Evolutionary conservation across 2,888 invertebrate genomes (phyloP).

Genomic region (Aphidoletes aphidimyza): DNA sequence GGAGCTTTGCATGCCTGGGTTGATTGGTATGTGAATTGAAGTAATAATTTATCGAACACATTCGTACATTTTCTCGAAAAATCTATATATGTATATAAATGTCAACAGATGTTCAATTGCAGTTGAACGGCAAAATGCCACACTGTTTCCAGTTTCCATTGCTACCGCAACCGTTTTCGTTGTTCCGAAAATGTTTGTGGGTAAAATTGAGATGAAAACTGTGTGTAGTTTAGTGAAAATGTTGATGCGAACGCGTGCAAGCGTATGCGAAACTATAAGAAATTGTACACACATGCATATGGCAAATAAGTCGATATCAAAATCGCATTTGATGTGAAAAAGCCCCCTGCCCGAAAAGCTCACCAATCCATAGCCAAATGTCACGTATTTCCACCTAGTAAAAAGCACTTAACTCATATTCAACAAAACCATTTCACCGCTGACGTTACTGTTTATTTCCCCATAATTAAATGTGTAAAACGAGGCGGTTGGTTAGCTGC

Average conservation of each 20-base stretch:
- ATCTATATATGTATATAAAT: background rate
- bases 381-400: slow-evolving; percentile 19
- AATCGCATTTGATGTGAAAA: slow-evolving; percentile 24
- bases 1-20: background rate
- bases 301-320: background rate
- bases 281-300: slow-evolving; percentile 22
- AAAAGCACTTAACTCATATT: background rate
- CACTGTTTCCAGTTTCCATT: too few relatives aligned
- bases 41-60: slow-evolving; percentile 2
- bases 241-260: too few relatives aligned
- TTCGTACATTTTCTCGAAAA: background rate
- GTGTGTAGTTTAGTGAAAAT: too few relatives aligned
- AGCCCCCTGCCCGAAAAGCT: too few relatives aligned
- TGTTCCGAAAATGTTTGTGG: too few relatives aligned
- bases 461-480: slow-evolving; percentile 25
- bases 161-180: too few relatives aligned
- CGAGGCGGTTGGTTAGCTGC: background rate
- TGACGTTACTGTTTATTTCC: slow-evolving; percentile 31
- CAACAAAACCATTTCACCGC: background rate
- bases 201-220: too few relatives aligned
- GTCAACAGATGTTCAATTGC: slow-evolving; percentile 35
- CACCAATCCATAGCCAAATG: slow-evolving; percentile 2
- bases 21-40: background rate
- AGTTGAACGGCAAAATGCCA: too few relatives aligned
- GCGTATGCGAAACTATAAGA: too few relatives aligned